Conservation (phyloP, 2,113 vertebrate species). For the Crotalus viridis region DNA sequence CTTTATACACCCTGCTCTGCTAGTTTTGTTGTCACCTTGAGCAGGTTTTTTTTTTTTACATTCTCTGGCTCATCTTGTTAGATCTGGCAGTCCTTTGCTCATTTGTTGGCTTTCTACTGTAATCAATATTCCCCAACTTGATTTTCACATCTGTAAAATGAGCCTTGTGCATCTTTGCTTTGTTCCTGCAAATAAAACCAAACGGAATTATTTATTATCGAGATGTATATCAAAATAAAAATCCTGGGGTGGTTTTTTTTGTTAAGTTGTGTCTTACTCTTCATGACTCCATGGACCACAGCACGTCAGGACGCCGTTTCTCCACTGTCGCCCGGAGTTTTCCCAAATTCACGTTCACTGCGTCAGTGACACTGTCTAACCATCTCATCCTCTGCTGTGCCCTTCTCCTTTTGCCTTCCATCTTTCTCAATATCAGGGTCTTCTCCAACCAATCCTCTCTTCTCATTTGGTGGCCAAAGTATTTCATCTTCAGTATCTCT, state of each 20-base stretch:
- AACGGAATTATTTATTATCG: not conserved
- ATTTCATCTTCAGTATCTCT: no score
- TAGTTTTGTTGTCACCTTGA: not conserved
- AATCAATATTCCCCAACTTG: not conserved
- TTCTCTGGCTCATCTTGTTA: not conserved
- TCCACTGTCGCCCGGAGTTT: no score
- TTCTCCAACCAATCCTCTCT: not conserved
- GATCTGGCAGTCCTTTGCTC: not conserved
- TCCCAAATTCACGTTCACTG: no score
- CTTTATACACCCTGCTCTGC: not conserved
- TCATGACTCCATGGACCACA: not conserved
- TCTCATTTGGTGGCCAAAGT: no score
- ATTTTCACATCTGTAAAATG: not conserved
- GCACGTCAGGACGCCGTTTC: no score
- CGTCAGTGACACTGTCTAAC: not conserved
- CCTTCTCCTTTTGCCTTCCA: not conserved
- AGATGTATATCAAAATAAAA: not conserved
- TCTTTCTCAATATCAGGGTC: not conserved
- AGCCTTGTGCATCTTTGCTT: not conserved
- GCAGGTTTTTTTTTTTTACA: not conserved
- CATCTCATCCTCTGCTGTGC: not conserved
- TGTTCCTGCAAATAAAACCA: not conserved
- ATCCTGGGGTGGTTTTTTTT: not conserved
- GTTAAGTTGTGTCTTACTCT: not conserved
- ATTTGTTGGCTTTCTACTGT: not conserved